Base-by-base conservation (phyloP, 2,113 vertebrate species). In the Axis porcinus region DNA sequence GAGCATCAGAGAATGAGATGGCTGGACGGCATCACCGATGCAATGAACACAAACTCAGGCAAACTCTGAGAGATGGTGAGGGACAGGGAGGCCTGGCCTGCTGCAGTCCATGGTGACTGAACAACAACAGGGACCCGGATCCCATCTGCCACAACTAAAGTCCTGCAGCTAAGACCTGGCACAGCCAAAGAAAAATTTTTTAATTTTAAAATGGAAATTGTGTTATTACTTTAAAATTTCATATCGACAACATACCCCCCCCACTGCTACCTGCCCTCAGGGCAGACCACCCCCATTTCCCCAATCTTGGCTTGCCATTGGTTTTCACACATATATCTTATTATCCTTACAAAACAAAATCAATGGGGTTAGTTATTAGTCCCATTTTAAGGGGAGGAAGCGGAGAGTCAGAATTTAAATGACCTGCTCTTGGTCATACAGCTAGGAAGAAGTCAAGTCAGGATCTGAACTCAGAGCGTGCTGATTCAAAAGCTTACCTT, bases 201-300 rank as follows among this genome's bases (percentile, higher is more conserved):
- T 27, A 76, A 76, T 76, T 93, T 93, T 90, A 55, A 87, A 81
- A 88, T 70, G 47, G n/a, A 25, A 50, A 55, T 33, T 89, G 25
- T 25, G 21, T 21, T 36, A 45, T n/a, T 76, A 45, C 43, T 76
- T 78, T 83, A 17, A 27, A 6, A 27, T 76, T 43, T 74, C 55
- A 12, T 55, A 16, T 2, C 15, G 5, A 57, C 14, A 58, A 8
- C 16, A 50, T 3, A 27, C 14, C 6, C 8, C 14, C 6, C 8
- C 5, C n/a, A 15, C 28, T 36, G 1, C 13, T 23, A 16, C 17
- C 52, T 78, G 40, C 4, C 21, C n/a, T 81, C 33, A 6, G 19
- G 21, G 14, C 11, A 85, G 33, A 43, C 28, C 50, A 40, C 50
- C 6, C 60, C 5, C 30, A 27, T 45, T 50, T 43, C 15, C 27